Conservation (phyloP, 2,797 vertebrate species). For the Neosilurus hyrtlii region DNA sequence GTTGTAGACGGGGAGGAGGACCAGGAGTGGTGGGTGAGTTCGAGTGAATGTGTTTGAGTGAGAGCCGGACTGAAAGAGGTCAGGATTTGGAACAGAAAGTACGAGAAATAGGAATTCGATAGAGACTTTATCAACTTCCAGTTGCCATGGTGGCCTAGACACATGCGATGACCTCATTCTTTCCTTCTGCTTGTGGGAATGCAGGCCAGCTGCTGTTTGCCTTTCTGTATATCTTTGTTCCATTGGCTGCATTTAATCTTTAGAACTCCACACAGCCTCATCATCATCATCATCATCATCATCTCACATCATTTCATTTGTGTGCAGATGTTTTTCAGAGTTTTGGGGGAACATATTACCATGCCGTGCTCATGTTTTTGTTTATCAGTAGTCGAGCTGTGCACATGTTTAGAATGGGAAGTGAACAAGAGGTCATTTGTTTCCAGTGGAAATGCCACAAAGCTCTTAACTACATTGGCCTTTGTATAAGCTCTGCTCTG, state of each 20-base stretch:
- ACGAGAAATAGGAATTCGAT: conserved; percentile 2
- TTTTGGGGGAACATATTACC: conserved; percentile 2
- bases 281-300: conserved; percentile 34
- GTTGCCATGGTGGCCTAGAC: conserved; percentile 59
- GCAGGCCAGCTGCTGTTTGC: conserved; percentile 67
- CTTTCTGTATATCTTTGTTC: conserved; percentile 61
- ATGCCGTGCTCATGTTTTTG: not conserved
- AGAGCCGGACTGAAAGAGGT: conserved; percentile 11
- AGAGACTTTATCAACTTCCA: conserved; percentile 32
- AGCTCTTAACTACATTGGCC: conserved; percentile 8
- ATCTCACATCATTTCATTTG: conserved; percentile 43
- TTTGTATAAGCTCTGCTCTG: not conserved
- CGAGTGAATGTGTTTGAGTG: conserved; percentile 69
- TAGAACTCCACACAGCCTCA: conserved; percentile 38
- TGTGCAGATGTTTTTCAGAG: conserved; percentile 37
- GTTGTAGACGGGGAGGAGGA: conserved; percentile 97
- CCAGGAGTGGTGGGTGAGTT: conserved; percentile 99
- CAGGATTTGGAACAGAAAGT: conserved; percentile 11
- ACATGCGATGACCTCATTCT: conserved; percentile 66
- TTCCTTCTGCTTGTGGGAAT: conserved; percentile 52
- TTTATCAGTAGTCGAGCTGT: conserved; percentile 33
- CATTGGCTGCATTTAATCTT: conserved; percentile 65
- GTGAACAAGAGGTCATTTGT: conserved; percentile 42
- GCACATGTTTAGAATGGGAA: conserved; percentile 41
- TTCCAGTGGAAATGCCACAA: conserved; percentile 41